Conservation (phyloP, 2,113 vertebrate species). For the Trichomycterus rosablanca region DNA sequence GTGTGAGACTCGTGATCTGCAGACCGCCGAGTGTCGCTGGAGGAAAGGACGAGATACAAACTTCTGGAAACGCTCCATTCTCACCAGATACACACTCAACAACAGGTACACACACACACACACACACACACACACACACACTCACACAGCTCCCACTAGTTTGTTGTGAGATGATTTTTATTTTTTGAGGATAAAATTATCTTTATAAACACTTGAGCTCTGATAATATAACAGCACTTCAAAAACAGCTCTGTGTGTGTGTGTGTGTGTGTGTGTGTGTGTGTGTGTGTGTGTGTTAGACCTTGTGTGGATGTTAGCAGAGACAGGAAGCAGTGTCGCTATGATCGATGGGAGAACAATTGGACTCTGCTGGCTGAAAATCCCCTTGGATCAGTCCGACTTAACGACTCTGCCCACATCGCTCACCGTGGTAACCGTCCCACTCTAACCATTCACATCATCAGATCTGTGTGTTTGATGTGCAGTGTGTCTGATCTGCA, state of each 20-base stretch:
- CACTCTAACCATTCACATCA: no score
- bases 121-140: neutral
- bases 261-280: neutral
- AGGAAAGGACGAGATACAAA: constrained; percentile 46
- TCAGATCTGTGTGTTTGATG: no score
- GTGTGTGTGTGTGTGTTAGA: constrained; percentile 31
- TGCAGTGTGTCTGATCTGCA: no score
- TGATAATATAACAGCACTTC: neutral
- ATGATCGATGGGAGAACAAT: constrained; percentile 54
- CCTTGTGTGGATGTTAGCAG: constrained; percentile 1
- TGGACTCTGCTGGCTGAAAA: constrained; percentile 65
- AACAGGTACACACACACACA: constrained; percentile 46
- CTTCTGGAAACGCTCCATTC: constrained; percentile 30
- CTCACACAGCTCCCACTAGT: neutral
- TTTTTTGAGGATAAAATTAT: no score
- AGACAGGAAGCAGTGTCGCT: constrained; percentile 16
- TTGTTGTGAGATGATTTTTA: no score
- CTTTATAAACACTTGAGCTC: neutral
- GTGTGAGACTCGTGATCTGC: constrained; percentile 65
- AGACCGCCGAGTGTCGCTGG: constrained; percentile 61
- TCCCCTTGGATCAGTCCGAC: constrained; percentile 53
- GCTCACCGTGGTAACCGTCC: constrained; percentile 57
- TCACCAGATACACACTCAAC: constrained; percentile 58
- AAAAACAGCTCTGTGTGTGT: no score
- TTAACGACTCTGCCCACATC: constrained; percentile 58